Evolutionary conservation across 2,888 invertebrate genomes (phyloP), one percentile per base, ranked within the genome.

Genomic region (Sminthurinus aureus): DNA sequence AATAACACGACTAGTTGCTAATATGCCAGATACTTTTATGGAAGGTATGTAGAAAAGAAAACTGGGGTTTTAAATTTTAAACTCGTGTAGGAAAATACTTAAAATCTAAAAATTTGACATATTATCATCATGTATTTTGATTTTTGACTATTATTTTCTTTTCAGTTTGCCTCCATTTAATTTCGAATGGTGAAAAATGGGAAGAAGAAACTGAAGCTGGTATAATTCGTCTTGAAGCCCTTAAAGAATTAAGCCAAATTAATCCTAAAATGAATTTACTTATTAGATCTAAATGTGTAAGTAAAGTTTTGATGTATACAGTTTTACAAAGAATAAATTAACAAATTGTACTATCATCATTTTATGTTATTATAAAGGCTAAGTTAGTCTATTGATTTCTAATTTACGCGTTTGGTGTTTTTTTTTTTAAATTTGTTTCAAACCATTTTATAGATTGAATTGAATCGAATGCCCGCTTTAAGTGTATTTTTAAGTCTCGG

Each of bases 1-100:
- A 84, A 95, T 98, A 89, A 96, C 96, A 89, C 94, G 97, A 91
- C 92, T 98, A 86, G 95, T 98, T 0, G 97, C 98, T 0, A 98
- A 98, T 90, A 96, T 96, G 91, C 98, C 98, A 0, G 98, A 98
- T 90, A 95, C 95, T 13, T 78, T 78, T 64, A 73, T 64, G 51
- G 71, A 66, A 77, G 71, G 71, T 71, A 67, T 20, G 67, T 67
- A 1, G 2, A 38, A 38, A 38, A 38, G 1, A 4, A 6, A 38
- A 38, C 38, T 4, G 38, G 38, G 6, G 38, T 38, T 38, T 38
- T 4, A 38, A 58, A 58, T 58, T 58, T 58, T 13, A 58, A 2
- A 9, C 58, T 58, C n/a, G n/a, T 58, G 18, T 58, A 15, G 18
- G 2, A 15, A 15, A 58, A 58, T 58, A 58, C 2, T 15, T 58